A percentile compares a stretch with the other conserved stretches of the same genome.
Evolutionary conservation across 2,797 vertebrate species (phyloP).

Genomic region (Sparidentex hasta): DNA sequence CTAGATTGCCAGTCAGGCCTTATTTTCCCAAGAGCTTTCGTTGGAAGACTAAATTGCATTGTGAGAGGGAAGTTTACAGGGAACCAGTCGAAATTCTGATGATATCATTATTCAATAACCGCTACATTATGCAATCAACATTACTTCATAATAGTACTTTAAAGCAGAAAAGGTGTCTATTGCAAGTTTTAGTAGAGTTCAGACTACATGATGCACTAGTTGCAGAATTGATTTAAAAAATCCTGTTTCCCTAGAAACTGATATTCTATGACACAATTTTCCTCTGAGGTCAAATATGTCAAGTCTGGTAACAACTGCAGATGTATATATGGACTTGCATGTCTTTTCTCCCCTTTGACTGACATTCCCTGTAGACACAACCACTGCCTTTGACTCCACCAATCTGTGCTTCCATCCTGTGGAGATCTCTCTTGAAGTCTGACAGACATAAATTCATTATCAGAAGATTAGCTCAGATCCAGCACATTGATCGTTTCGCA

Average conservation of each 20-base stretch:
- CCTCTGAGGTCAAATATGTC: slow-evolving; percentile 44
- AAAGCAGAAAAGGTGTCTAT: too few relatives aligned
- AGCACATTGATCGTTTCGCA: slow-evolving; percentile 36
- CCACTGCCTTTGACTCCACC: slow-evolving; percentile 32
- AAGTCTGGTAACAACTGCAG: slow-evolving; percentile 30
- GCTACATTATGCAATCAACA: too few relatives aligned
- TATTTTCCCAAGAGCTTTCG: too few relatives aligned
- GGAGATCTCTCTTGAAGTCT: slow-evolving; percentile 23
- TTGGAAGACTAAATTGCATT: too few relatives aligned
- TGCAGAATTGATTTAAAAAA: slow-evolving; percentile 43
- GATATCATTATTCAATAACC: too few relatives aligned
- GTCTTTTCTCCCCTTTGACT: slow-evolving; percentile 48
- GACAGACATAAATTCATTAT: slow-evolving; percentile 48
- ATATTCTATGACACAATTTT: slow-evolving; percentile 47
- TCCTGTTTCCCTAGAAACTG: slow-evolving; percentile 12
- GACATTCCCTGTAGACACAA: slow-evolving; percentile 58
- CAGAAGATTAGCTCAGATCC: slow-evolving; percentile 43
- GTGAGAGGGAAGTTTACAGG: too few relatives aligned
- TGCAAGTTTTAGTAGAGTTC: slow-evolving; percentile 26
- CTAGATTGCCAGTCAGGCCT: too few relatives aligned
- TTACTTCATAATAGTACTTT: too few relatives aligned
- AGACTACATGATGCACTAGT: slow-evolving; percentile 15
- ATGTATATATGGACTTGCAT: slow-evolving; percentile 45
- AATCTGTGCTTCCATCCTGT: slow-evolving; percentile 18
- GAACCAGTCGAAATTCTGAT: too few relatives aligned